Conservation (phyloP, 2,113 vertebrate genomes). For the Illadopsis cleaveri region DNA sequence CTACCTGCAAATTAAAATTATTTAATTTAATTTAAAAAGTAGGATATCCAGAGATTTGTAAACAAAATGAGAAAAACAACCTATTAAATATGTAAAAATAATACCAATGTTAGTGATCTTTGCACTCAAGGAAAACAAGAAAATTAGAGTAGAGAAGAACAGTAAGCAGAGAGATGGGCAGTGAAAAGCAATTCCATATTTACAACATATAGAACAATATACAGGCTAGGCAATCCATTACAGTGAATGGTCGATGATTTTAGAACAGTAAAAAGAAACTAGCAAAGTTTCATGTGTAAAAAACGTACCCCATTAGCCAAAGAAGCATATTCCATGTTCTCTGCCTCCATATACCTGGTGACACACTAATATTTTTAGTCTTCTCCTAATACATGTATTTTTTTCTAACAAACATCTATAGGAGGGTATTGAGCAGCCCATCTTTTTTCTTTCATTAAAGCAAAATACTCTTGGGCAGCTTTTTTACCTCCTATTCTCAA, state of each 20-base stretch:
- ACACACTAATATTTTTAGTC: neutral
- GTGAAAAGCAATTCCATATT: constrained; percentile 42
- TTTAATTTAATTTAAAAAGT: neutral
- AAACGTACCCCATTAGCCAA: neutral
- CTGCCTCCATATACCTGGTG: neutral
- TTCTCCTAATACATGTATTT: neutral
- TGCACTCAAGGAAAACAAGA: neutral
- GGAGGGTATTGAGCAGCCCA: neutral
- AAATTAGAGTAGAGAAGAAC: neutral
- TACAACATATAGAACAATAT: neutral
- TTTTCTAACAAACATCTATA: neutral
- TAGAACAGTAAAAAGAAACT: neutral
- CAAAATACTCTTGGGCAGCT: neutral
- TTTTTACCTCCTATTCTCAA: neutral
- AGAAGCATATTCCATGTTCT: neutral
- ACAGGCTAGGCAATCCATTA: neutral
- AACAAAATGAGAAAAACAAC: neutral
- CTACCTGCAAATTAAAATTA: neutral
- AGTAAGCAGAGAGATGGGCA: neutral
- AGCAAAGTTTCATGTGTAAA: neutral
- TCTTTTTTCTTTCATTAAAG: neutral
- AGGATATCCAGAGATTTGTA: neutral
- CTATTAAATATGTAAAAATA: neutral
- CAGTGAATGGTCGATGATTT: neutral
- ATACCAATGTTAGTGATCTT: neutral